A percentile compares a stretch with the other conserved stretches of the same genome.
Evolutionary conservation across 2,888 invertebrate genomes (phyloP).

Genomic region (Aethes cnicana): DNA sequence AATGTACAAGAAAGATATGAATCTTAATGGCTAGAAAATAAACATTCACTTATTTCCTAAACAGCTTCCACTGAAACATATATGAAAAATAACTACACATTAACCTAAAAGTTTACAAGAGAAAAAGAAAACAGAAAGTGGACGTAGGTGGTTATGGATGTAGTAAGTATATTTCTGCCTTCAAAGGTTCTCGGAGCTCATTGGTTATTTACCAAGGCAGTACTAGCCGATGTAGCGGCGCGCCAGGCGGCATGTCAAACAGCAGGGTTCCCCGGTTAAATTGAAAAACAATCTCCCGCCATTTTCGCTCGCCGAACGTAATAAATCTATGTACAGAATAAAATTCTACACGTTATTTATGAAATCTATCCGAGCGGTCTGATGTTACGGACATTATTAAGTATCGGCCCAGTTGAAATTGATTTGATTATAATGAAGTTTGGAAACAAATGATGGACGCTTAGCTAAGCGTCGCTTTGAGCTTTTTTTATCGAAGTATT

Average conservation of each 20-base stretch:
- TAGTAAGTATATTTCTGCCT: background rate
- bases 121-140: no score
- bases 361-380: constrained; percentile 72
- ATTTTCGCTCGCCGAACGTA: constrained; percentile 81
- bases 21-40: no score
- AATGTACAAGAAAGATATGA: no score
- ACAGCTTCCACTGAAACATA: no score
- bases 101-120: no score
- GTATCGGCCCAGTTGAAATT: constrained; percentile 34
- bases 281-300: constrained; percentile 83
- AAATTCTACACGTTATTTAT: constrained; percentile 82
- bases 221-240: constrained; percentile 35
- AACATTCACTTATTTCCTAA: no score
- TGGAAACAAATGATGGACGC: constrained; percentile 29
- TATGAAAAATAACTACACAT: no score
- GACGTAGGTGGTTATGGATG: no score
- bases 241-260: constrained; percentile 74
- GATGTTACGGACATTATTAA: constrained; percentile 52
- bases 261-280: constrained; percentile 79
- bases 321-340: constrained; percentile 80
- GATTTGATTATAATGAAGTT: constrained; percentile 30
- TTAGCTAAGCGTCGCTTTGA: constrained; percentile 15
- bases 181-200: constrained; percentile 21
- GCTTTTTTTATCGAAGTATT: constrained; percentile 5
- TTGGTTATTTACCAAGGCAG: constrained; percentile 43